These are phyloP conservation scores for Agapornis canus DNA, from an alignment of 2,797 vertebrate species.

Conservation along the genomic window DNA sequence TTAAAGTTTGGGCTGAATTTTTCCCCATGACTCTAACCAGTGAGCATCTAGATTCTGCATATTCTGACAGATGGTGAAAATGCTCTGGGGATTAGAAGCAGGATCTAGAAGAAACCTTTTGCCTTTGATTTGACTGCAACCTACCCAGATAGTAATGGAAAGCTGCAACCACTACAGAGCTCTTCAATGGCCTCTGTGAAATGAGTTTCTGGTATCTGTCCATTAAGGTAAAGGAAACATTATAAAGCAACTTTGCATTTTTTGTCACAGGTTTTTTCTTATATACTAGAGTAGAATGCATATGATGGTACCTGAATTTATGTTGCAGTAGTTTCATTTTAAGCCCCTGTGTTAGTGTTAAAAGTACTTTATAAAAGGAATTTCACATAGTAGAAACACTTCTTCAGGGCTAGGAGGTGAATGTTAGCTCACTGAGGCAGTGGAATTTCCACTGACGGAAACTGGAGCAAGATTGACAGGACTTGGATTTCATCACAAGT, in stretches of 20 bases:
- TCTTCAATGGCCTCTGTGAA: background rate
- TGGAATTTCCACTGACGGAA: background rate
- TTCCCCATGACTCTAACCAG: background rate
- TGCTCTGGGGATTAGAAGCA: background rate
- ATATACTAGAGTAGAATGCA: background rate
- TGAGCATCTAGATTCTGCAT: background rate
- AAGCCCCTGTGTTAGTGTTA: background rate
- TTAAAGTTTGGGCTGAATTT: background rate
- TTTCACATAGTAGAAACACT: background rate
- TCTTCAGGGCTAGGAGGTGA: background rate
- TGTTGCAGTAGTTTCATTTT: background rate
- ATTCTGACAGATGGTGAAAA: background rate
- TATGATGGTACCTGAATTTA: background rate
- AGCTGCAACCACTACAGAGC: background rate
- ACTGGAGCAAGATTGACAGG: background rate
- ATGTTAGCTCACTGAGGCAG: background rate
- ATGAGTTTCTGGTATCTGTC: conserved; percentile 28
- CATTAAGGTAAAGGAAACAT: background rate
- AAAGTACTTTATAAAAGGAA: background rate
- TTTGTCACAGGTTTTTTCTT: background rate
- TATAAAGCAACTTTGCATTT: background rate
- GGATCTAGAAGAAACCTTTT: conserved; percentile 4
- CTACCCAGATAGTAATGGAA: background rate
- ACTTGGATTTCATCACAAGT: background rate
- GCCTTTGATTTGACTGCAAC: background rate